Base-by-base conservation (phyloP, 1,140 invertebrate species). In the Pogonomyrmex barbatus region DNA sequence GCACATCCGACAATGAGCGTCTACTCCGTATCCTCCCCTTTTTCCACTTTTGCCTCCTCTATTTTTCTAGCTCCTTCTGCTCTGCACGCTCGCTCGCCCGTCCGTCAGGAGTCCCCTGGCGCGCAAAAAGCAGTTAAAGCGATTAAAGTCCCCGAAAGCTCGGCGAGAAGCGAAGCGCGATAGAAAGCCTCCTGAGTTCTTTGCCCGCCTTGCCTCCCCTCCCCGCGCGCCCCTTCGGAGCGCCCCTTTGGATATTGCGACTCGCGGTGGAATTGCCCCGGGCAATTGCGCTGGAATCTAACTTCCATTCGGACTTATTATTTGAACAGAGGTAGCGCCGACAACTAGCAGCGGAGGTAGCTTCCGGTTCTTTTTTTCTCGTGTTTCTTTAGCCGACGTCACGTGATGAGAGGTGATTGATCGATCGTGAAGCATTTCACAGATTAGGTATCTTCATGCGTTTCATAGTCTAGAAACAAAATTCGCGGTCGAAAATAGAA, bases 281-380 rank as follows among this genome's bases (percentile, higher is more conserved):
- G 87, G 91, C 92, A 89, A 91, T 92, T 89, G 90, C 90, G 86
- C 86, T 76, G 79, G 91, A 87, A 85, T 90, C 87, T 89, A 90
- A 93, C 91, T 92, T 91, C 90, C 86, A 93, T 92, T 92, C 86
- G 90, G 88, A 92, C 92, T 93, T 94, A 93, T 94, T 93, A 93
- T 94, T 93, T 94, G 93, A 92, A 93, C 91, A 92, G 89, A 87
- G 87, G 88, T 87, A 85, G 87, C 68, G 42, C 71, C 47, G 62
- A 90, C 86, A 89, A 90, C 88, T 93, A 91, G 91, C 89, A 87
- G 85, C 86, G 88, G 70, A 84, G 77, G 47, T 82, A 54, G 73
- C 83, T 89, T 91, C 86, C 86, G 85, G 39, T 76, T 39, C 47
- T 56, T 76, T 56, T 67, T 87, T 65, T 79, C 65, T 24, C 47